Percentiles rank a stretch among this genome's conserved stretches.
Conservation (phyloP, 53 echinoderm and acorn worm genomes). For the Antedon mediterranea region DNA sequence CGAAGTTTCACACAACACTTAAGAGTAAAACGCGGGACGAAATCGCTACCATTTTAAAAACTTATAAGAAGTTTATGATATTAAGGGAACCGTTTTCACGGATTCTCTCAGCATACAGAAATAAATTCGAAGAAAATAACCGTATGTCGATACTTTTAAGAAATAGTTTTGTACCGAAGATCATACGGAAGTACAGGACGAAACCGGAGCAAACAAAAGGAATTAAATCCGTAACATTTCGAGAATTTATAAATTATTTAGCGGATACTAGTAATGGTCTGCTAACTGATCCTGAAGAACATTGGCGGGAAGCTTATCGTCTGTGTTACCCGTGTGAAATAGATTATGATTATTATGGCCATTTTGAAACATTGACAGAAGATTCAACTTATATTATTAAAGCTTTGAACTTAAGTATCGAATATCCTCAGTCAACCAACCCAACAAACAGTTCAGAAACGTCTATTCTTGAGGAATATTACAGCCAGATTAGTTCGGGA, state of each 20-base stretch:
- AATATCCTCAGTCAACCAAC: not conserved
- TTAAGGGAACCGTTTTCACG: not conserved
- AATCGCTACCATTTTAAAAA: not conserved
- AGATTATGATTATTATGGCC: not conserved
- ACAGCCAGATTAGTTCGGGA: not conserved
- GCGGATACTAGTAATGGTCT: not conserved
- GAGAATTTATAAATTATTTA: not conserved
- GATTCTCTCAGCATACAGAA: not conserved
- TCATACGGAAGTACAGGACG: not conserved
- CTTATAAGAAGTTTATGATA: not conserved
- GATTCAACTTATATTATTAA: not conserved
- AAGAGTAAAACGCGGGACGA: not conserved
- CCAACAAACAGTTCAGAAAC: not conserved
- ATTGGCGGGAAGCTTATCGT: not conserved
- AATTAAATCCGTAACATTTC: not conserved
- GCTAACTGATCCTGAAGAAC: not conserved
- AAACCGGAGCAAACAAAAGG: not conserved
- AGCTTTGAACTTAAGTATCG: not conserved
- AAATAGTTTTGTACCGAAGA: not conserved
- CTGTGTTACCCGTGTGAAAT: not conserved
- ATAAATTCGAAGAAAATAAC: not conserved
- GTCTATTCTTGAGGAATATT: not conserved
- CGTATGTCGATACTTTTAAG: not conserved
- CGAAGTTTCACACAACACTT: not conserved
- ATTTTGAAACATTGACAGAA: not conserved